Evolutionary conservation across 2,797 vertebrate species (phyloP).

Genomic region (Gambusia yucatana): DNA sequence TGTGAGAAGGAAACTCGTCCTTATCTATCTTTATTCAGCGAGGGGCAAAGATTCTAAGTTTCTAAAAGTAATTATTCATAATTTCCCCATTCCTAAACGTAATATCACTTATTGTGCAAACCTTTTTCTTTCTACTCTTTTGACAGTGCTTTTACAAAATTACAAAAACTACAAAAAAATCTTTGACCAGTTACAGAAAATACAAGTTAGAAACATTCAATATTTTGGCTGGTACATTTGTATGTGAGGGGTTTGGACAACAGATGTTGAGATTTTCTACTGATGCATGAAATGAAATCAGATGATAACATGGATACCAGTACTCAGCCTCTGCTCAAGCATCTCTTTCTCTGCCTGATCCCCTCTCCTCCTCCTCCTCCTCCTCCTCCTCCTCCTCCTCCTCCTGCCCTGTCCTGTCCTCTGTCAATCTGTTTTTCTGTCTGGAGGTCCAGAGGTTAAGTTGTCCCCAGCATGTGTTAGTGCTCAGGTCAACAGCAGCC

Average conservation of each 20-base stretch:
- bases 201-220: not conserved
- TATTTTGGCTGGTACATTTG: not conserved
- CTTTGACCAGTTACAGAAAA: not conserved
- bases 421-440: constrained; percentile 64
- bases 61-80: not conserved
- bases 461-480: constrained; percentile 77
- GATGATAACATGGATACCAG: not conserved
- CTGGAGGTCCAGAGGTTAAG: constrained; percentile 71
- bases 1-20: not conserved
- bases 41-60: not conserved
- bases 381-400: constrained; percentile 13
- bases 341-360: not conserved
- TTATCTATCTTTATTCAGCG: not conserved
- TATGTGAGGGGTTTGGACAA: not conserved
- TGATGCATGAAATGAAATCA: not conserved
- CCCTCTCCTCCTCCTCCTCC: constrained; percentile 8
- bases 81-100: not conserved
- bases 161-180: not conserved
- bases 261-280: not conserved
- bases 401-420: constrained; percentile 11
- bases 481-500: constrained; percentile 73
- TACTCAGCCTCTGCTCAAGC: not conserved
- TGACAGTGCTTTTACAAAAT: no score
- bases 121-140: not conserved
- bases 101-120: not conserved